Percentiles rank a stretch among this genome's conserved stretches.
phyloP scores from a whole-genome alignment of 2,797 vertebrate genomes.

The Pangasius macronema region DNA sequence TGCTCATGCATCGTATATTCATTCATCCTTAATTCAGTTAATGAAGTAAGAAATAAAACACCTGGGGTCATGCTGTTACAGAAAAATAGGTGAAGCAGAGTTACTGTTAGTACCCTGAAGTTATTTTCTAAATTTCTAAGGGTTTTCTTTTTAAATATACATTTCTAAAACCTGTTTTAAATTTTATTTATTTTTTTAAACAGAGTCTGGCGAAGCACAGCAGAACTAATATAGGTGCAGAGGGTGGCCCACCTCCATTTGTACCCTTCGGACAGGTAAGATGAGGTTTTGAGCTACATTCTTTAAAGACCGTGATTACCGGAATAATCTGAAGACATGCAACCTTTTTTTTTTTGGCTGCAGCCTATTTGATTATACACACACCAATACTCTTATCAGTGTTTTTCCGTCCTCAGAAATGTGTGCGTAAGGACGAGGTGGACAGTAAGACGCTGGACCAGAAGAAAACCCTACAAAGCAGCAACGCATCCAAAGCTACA shows the following conservation, averaged over 20 bases:
- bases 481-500: constrained; percentile 73
- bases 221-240: constrained; percentile 92
- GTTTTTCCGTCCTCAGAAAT: constrained; percentile 75
- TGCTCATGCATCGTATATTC: not conserved
- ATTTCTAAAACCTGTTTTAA: not conserved
- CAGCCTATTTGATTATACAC: not conserved
- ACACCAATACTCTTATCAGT: not conserved
- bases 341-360: not conserved
- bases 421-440: constrained; percentile 81
- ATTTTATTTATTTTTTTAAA: constrained; percentile 12
- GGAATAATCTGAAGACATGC: not conserved
- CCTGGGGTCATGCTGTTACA: not conserved
- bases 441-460: constrained; percentile 89
- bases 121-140: not conserved
- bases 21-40: not conserved
- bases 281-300: not conserved
- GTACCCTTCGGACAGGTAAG: constrained; percentile 96
- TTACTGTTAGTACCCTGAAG: not conserved
- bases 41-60: not conserved
- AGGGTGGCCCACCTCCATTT: constrained; percentile 97
- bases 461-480: constrained; percentile 90
- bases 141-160: no score
- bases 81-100: not conserved
- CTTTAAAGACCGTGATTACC: not conserved
- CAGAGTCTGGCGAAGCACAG: constrained; percentile 97